phyloP scores from a whole-genome alignment of 2,113 vertebrate genomes.

The Origma solitaria region DNA sequence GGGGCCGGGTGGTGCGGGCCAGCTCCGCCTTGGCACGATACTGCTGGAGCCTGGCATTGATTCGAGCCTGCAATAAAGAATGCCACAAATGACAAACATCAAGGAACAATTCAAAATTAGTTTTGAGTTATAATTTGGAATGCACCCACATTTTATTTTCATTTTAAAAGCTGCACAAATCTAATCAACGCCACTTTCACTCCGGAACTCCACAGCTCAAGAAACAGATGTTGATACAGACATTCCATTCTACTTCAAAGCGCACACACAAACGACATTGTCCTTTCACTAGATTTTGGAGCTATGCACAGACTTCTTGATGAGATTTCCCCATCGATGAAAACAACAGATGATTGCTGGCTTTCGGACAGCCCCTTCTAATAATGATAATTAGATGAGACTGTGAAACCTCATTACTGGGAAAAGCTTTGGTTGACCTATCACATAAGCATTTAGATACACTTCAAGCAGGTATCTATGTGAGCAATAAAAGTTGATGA shows the following conservation, averaged over 20 bases:
- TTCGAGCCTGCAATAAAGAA: conserved; percentile 78
- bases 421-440: not conserved
- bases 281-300: not conserved
- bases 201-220: not conserved
- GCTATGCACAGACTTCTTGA: not conserved
- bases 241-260: not conserved
- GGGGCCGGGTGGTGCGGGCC: conserved; percentile 90
- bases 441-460: not conserved
- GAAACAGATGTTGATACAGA: not conserved
- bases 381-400: not conserved
- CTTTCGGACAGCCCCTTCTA: not conserved
- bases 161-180: not conserved
- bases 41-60: conserved; percentile 92
- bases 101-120: not conserved
- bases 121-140: not conserved
- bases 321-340: not conserved
- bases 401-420: not conserved
- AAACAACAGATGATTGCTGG: not conserved
- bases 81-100: not conserved
- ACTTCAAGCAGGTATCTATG: not conserved
- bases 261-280: not conserved
- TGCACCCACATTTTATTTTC: accelerated
- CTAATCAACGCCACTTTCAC: not conserved
- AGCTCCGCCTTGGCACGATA: conserved; percentile 94
- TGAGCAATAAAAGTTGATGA: not conserved